Evolutionary conservation across 2,888 invertebrate genomes (phyloP), one percentile per base, ranked within the genome.

Genomic region (Cyrtodaria siliqua): DNA sequence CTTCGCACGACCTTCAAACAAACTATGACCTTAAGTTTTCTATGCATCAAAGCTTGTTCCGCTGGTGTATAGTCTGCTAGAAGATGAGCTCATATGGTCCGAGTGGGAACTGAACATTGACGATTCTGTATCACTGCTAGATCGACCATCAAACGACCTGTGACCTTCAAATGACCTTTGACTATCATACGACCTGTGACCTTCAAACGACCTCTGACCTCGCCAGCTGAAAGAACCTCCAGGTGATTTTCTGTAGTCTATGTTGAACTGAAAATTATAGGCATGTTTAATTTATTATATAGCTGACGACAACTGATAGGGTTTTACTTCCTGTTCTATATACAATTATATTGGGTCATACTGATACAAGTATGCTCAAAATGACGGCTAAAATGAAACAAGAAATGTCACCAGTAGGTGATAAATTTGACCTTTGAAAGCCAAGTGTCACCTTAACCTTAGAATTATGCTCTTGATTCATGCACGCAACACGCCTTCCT

Each of bases 231-330:
- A 71, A 40, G 81, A 85, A 14, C 84, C 87, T 6, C 86, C 86
- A 6, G 90, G 88, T 14, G 90, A 89, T 16, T 82, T 82, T 60
- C 89, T 81, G 88, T 94, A 94, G 86, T 94, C 94, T 79, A 94
- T 94, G 86, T 93, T 93, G 86, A 92, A 93, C 93, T 93, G 89
- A 62, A 91, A 33, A 33, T n/a, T 33, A 33, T 33, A 12, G 12
- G 33, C 33, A 33, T 8, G 33, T n/a, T n/a, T n/a, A n/a, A n/a
- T n/a, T n/a, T n/a, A n/a, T n/a, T n/a, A n/a, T n/a, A n/a, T n/a
- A n/a, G n/a, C n/a, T n/a, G n/a, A n/a, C n/a, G n/a, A n/a, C n/a
- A n/a, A n/a, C n/a, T n/a, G n/a, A n/a, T n/a, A n/a, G n/a, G n/a
- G n/a, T n/a, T n/a, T n/a, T n/a, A n/a, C n/a, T n/a, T n/a, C n/a